These are phyloP conservation scores for Phyllotreta cruciferae DNA, from an alignment of 2,888 invertebrate species.

Conservation along the genomic window DNA sequence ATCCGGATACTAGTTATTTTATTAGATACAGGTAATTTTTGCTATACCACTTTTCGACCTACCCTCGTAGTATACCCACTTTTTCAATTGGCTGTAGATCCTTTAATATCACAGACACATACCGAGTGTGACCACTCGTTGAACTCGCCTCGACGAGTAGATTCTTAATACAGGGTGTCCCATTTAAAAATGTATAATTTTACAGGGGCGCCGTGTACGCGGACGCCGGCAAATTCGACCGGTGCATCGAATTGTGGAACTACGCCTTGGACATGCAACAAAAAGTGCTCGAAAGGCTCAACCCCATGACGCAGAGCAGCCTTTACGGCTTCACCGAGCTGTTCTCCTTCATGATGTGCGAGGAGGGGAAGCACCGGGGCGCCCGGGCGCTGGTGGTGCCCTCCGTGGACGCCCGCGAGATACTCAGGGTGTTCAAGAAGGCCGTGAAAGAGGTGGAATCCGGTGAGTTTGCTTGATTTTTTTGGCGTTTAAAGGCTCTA, in stretches of 20 bases:
- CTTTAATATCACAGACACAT: no score
- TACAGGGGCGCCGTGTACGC: constrained; percentile 76
- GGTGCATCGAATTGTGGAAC: constrained; percentile 94
- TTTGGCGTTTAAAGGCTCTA: no score
- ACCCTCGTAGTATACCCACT: no score
- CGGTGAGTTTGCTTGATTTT: constrained; percentile 57
- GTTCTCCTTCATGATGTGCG: constrained; percentile 92
- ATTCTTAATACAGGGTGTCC: no score
- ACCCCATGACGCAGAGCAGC: constrained; percentile 94
- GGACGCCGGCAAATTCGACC: constrained; percentile 87
- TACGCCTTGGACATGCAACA: constrained; percentile 97
- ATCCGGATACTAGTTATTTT: constrained; percentile 97
- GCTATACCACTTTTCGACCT: no score
- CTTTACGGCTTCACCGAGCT: constrained; percentile 94
- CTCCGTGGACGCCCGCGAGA: constrained; percentile 81
- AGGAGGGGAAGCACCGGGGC: constrained; percentile 71
- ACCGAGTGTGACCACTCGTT: no score
- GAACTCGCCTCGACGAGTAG: no score
- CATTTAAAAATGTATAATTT: no score
- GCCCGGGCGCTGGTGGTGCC: constrained; percentile 65
- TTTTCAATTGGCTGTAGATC: no score
- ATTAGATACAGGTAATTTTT: constrained; percentile 72
- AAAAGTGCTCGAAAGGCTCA: constrained; percentile 88
- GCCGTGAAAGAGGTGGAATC: constrained; percentile 79
- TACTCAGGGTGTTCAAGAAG: constrained; percentile 82